Percentiles rank a stretch among this genome's conserved stretches.
These are phyloP conservation scores for Listronotus oregonensis DNA, from an alignment of 1,140 invertebrate species.

Conservation along the genomic window DNA sequence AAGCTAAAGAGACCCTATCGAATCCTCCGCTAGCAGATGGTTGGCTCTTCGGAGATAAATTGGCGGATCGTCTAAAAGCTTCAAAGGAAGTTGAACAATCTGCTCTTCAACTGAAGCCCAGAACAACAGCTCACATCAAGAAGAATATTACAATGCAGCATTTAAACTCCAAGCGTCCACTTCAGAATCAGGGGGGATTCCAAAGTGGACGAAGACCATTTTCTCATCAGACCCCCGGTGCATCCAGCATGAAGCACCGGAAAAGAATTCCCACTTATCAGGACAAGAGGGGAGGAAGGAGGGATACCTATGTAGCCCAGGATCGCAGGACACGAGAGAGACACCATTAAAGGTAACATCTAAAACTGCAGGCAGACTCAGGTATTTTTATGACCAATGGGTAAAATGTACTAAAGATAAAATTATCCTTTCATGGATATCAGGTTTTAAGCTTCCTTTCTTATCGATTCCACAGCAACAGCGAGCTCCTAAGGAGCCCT, in stretches of 20 bases:
- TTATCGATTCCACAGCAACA: constrained; percentile 7
- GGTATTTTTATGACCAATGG: background rate
- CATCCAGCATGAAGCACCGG: background rate
- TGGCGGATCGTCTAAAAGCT: constrained; percentile 19
- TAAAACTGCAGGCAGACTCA: constrained; percentile 6
- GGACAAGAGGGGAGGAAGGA: background rate
- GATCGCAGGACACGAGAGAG: background rate
- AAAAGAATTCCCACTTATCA: too few relatives aligned
- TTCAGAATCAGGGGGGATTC: background rate
- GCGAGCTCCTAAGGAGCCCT: constrained; percentile 4
- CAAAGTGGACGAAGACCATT: background rate
- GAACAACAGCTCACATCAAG: background rate
- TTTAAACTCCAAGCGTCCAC: constrained; percentile 24
- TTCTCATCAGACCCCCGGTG: background rate
- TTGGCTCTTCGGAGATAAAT: constrained; percentile 26
- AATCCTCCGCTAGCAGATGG: constrained; percentile 7
- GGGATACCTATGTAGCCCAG: too few relatives aligned
- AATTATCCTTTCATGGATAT: constrained; percentile 18
- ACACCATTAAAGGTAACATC: background rate
- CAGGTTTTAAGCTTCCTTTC: constrained; percentile 20
- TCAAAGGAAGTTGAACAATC: constrained; percentile 18
- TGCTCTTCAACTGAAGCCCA: background rate
- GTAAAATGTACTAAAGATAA: constrained; percentile 11
- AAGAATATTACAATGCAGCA: background rate
- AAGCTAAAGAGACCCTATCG: constrained; percentile 9